These are phyloP conservation scores for Psittacus erithacus DNA, from an alignment of 2,113 vertebrate genomes.

Conservation along the genomic window DNA sequence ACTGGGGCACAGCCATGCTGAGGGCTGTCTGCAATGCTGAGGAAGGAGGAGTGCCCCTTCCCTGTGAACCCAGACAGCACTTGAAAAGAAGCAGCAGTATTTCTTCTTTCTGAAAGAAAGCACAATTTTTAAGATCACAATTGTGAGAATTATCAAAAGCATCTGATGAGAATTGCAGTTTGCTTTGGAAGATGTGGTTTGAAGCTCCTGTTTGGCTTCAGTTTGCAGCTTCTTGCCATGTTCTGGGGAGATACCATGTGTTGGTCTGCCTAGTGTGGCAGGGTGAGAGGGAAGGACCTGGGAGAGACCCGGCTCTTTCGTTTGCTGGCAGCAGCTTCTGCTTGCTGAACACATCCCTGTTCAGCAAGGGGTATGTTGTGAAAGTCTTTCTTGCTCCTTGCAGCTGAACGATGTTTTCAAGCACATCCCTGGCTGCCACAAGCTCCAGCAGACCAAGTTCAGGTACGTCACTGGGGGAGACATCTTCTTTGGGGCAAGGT, in stretches of 20 bases:
- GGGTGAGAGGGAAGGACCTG: fast-evolving
- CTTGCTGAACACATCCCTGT: neutral
- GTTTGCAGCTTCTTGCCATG: neutral
- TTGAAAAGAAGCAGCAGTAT: neutral
- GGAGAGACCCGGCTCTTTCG: neutral
- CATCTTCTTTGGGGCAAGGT: neutral
- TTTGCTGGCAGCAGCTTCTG: neutral
- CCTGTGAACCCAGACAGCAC: neutral
- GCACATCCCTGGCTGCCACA: conserved; percentile 83
- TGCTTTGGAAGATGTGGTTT: neutral
- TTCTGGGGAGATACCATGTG: neutral
- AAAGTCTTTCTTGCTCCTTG: neutral
- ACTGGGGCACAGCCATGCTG: neutral
- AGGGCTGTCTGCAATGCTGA: neutral
- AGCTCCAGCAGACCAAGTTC: conserved; percentile 89
- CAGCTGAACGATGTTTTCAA: conserved; percentile 91
- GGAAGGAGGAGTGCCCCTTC: neutral
- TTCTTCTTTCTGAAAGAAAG: neutral
- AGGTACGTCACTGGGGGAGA: conserved; percentile 77
- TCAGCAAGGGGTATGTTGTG: neutral
- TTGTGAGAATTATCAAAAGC: neutral
- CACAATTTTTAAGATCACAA: neutral
- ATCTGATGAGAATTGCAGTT: neutral
- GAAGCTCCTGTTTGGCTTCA: neutral
- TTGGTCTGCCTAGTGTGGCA: neutral